Conservation (phyloP, 2,113 vertebrate genomes). For the Alaudala cheleensis region DNA sequence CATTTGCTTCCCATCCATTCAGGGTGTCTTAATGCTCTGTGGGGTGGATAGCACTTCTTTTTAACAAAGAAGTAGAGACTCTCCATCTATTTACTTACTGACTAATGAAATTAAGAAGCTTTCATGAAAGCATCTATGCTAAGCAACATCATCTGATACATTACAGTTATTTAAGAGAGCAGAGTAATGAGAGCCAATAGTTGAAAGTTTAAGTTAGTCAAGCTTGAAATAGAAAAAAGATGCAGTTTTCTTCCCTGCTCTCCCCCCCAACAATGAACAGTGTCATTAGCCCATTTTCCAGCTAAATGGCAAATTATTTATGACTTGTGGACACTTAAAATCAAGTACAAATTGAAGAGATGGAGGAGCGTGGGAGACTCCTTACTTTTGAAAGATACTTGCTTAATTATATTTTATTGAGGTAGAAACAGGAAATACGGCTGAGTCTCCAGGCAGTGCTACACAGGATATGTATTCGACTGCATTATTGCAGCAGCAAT, state of each 20-base stretch:
- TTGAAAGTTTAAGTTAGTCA: not conserved
- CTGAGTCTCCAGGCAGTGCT: not conserved
- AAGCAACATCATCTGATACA: not conserved
- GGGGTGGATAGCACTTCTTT: not conserved
- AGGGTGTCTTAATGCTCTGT: not conserved
- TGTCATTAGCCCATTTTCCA: not conserved
- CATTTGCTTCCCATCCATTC: conserved; percentile 16
- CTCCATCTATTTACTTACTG: not conserved
- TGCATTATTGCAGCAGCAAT: not conserved
- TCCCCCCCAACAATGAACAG: not conserved
- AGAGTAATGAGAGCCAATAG: not conserved
- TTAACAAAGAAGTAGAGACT: not conserved
- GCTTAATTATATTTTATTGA: not conserved
- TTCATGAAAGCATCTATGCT: not conserved
- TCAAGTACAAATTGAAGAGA: not conserved
- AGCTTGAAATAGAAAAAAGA: not conserved
- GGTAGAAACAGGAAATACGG: not conserved
- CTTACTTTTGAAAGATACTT: not conserved
- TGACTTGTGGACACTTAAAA: not conserved
- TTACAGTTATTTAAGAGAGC: not conserved
- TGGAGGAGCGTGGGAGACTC: not conserved
- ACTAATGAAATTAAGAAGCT: not conserved
- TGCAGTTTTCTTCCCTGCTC: not conserved
- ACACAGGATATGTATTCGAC: not conserved
- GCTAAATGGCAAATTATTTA: not conserved